Evolutionary conservation across 2,888 invertebrate genomes (phyloP), one percentile per base, ranked within the genome.

Genomic region (Heliconius charithonia): DNA sequence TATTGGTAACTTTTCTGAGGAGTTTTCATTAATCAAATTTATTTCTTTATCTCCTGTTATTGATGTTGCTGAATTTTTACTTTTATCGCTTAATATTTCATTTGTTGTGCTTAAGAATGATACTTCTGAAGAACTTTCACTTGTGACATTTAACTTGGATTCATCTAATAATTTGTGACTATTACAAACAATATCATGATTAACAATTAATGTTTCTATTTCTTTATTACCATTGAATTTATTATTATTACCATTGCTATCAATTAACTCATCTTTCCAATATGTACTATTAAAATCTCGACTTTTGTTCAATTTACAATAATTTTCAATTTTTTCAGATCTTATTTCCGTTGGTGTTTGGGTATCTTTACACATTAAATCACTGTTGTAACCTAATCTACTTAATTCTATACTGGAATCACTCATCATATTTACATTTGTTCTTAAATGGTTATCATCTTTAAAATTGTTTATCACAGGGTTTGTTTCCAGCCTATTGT

Each of bases 221-320:
- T 83, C 82, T 78, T 79, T 79, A 72, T 82, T 80, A 32, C 75
- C 83, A 75, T 81, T 78, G 69, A 82, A 78, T 82, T 77, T 80
- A 76, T 80, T 79, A 71, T 74, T 71, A 76, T 81, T 83, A 72
- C 75, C 77, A 79, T 67, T 85, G 73, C 82, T 83, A 78, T 88
- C 87, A 79, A 82, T 72, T 81, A 83, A 77, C 81, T 85, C 90
- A 83, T 88, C 90, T 81, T 89, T 91, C 84, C 80, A 84, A 82
- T 87, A 84, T 81, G 85, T 83, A 84, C 88, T 89, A 87, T 89
- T 91, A 86, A 84, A 89, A 84, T 95, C 94, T 88, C 94, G 91
- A 89, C 92, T 93, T 88, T 95, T 95, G 88, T 95, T 95, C 88
- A 95, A 90, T 89, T 94, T 95, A 92, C 95, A 95, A 90, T 93